Base-by-base conservation (phyloP, 2,888 invertebrate species). In the Ditula angustiorana region DNA sequence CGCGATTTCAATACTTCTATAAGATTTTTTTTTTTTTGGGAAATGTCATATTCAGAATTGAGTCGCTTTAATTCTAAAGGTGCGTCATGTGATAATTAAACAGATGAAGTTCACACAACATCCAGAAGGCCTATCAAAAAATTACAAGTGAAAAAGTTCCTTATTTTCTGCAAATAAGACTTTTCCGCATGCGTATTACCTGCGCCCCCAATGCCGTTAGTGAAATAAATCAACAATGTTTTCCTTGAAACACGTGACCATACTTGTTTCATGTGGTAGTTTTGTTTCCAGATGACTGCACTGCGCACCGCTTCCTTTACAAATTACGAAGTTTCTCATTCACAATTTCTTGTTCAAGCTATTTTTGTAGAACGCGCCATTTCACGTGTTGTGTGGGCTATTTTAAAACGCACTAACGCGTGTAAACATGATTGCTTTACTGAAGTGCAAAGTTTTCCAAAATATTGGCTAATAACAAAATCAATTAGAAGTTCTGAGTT, bases 341-440 rank as follows among this genome's bases (percentile, higher is more conserved):
- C 66, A 52, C 28, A 23, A 53, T 60, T 59, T 28, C 49, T 61
- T 57, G 53, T 55, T 16, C 23, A 30, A 50, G 46, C 46, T 66
- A 68, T 66, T 62, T 66, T 35, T 56, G 50, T 56, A 46, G 55
- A 62, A 64, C 65, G 64, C 58, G 67, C 50, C 19, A 37, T 56
- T 60, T 60, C 68, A 53, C 50, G 52, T 62, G 67, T 58, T 64
- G 37, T 49, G 61, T 52, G 35, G 35, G 37, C 64, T 67, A 71
- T 71, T 74, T 69, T 58, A 56, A 66, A 63, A 68, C 67, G 47
- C 46, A 66, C 58, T 70, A 74, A 70, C n/a, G 65, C 67, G 67
- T 46, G 68, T 71, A 75, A 77, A 78, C 72, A 74, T 72, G 71
- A 69, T 50, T 30, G 23, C 26, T 46, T 56, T 13, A 23, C 52